Evolutionary conservation across 2,888 invertebrate genomes (phyloP), one percentile per base, ranked within the genome.

Genomic region (Hypercompe scribonia): DNA sequence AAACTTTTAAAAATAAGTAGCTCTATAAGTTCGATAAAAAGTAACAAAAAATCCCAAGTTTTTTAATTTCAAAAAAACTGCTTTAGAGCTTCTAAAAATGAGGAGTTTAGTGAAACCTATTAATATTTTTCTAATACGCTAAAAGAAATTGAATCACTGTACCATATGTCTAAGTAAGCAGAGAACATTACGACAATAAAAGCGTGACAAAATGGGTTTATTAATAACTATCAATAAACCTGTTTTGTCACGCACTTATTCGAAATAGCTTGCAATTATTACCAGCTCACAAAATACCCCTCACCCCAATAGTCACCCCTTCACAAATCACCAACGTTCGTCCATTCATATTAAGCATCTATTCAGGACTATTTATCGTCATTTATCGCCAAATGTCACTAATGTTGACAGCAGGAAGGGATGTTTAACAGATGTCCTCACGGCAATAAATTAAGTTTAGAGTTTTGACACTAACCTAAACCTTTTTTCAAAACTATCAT

Each of bases 241-340:
- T 64, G 61, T 65, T 50, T 70, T 21, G 21, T 4, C 50, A 63
- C 70, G 21, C 46, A 11, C 39, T 34, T 50, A 58, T 34, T 13
- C 10, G 11, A 67, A 46, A 66, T 70, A 61, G 24, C 67, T 28
- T 18, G 74, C 72, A 64, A 36, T 50, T 28, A 73, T 67, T 65
- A 54, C 72, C 61, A 28, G 71, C 65, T 79, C 61, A 2, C 34
- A 36, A 73, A 73, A 77, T 69, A 75, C n/a, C n/a, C n/a, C n/a
- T n/a, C n/a, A n/a, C n/a, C n/a, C n/a, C n/a, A n/a, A n/a, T 70
- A 75, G 61, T 24, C 76, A 34, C 72, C 79, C 75, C 73, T 68
- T 42, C 58, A 66, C 68, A 74, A 61, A 82, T 83, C 74, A 76
- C 65, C 66, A 69, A 72, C 79, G 76, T 74, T 74, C 74, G 68